Percentiles rank a stretch among this genome's conserved stretches.
Evolutionary conservation across 2,888 invertebrate species (phyloP).

Genomic region (Sesia bembeciformis): DNA sequence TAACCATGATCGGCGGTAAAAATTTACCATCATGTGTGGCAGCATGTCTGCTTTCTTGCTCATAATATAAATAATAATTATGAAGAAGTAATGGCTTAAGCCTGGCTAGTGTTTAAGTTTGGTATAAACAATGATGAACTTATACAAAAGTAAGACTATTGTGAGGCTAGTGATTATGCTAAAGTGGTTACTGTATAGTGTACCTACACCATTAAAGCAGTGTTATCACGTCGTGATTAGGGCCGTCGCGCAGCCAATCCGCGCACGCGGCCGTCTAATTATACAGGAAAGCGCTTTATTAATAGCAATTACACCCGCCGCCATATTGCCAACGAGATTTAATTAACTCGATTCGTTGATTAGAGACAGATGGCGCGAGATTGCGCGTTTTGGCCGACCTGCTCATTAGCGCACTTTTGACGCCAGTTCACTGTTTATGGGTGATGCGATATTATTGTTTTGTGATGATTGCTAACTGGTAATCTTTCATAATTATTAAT

Average conservation of each 20-base stretch:
- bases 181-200: too few relatives aligned
- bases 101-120: too few relatives aligned
- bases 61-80: not conserved
- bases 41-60: not conserved
- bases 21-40: not conserved
- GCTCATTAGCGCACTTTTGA: constrained; percentile 49
- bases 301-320: constrained; percentile 71
- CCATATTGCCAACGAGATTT: constrained; percentile 71
- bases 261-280: constrained; percentile 57
- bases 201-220: constrained; percentile 45
- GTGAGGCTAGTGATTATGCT: too few relatives aligned
- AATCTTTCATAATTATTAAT: too few relatives aligned
- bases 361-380: constrained; percentile 69
- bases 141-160: too few relatives aligned
- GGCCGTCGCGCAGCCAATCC: constrained; percentile 60
- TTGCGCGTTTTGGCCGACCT: constrained; percentile 44
- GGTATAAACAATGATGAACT: too few relatives aligned
- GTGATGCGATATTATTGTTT: not conserved
- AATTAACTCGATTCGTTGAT: constrained; percentile 72
- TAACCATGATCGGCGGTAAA: not conserved
- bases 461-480: too few relatives aligned
- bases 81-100: too few relatives aligned
- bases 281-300: constrained; percentile 72
- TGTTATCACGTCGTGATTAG: constrained; percentile 71
- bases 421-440: not conserved